Conservation (phyloP, 2,888 invertebrate species). For the Gonocerus acuteangulatus region DNA sequence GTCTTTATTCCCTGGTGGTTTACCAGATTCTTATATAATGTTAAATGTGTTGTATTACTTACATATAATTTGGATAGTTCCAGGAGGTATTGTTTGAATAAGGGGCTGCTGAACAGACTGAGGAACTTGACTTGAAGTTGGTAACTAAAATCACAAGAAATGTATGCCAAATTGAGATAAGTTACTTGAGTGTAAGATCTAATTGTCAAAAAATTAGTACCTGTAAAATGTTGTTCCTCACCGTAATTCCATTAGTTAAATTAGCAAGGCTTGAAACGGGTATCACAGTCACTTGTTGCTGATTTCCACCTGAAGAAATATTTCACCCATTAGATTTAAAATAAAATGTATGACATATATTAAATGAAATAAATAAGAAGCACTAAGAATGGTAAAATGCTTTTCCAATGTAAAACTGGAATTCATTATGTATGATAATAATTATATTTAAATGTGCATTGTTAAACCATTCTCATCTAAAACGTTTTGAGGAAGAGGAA, state of each 20-base stretch:
- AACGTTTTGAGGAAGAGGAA: too few species aligned
- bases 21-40: too few species aligned
- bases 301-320: constrained; percentile 32
- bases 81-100: constrained; percentile 41
- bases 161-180: too few species aligned
- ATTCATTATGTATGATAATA: too few species aligned
- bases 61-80: constrained; percentile 42
- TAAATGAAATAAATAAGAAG: too few species aligned
- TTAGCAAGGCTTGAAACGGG: constrained; percentile 56
- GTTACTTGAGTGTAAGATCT: too few species aligned
- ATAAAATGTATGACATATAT: not conserved
- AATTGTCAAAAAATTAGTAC: too few species aligned
- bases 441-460: not conserved
- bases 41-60: too few species aligned
- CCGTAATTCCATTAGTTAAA: constrained; percentile 37
- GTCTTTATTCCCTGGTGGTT: too few species aligned
- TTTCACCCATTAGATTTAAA: not conserved
- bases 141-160: constrained; percentile 22
- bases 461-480: too few species aligned
- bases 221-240: constrained; percentile 39
- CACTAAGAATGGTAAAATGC: too few species aligned
- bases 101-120: constrained; percentile 36
- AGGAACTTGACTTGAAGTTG: constrained; percentile 49
- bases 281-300: constrained; percentile 75
- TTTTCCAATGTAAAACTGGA: too few species aligned